These are phyloP conservation scores for Doryteuthis pealeii DNA, from an alignment of 1,140 invertebrate genomes.

Conservation along the genomic window DNA sequence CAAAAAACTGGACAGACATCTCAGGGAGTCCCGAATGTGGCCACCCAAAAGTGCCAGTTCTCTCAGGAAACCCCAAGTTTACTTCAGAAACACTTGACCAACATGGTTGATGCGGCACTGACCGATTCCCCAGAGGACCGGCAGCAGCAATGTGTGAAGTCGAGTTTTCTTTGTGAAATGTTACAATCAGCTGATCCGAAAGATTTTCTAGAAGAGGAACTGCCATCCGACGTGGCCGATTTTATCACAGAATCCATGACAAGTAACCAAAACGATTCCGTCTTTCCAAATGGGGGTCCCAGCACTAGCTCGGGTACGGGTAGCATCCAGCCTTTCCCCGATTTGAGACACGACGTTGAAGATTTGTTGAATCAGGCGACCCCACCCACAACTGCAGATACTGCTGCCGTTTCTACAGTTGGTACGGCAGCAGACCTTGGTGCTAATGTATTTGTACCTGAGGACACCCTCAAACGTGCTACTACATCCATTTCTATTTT, in stretches of 20 bases:
- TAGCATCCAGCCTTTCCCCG: neutral
- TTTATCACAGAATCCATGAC: slow-evolving; percentile 40
- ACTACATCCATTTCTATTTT: neutral
- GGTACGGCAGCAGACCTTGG: neutral
- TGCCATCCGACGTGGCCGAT: slow-evolving; percentile 40
- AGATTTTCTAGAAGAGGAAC: slow-evolving; percentile 23
- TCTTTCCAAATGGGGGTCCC: neutral
- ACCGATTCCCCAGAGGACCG: neutral
- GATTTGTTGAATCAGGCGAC: neutral
- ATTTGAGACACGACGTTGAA: slow-evolving; percentile 9
- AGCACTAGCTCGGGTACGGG: too few species aligned
- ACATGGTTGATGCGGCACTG: neutral
- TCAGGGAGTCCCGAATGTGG: neutral
- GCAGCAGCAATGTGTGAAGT: neutral
- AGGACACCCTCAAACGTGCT: neutral
- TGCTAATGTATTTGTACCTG: neutral
- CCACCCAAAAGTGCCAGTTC: too few species aligned
- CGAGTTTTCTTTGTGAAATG: neutral
- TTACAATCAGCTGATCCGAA: neutral
- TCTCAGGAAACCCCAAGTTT: neutral
- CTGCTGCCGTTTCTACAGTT: neutral
- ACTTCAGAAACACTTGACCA: neutral
- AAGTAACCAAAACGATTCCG: neutral
- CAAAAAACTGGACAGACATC: neutral
- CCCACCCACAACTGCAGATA: neutral